Evolutionary conservation across 2,113 vertebrate genomes (phyloP).

Genomic region (Octodon degus): DNA sequence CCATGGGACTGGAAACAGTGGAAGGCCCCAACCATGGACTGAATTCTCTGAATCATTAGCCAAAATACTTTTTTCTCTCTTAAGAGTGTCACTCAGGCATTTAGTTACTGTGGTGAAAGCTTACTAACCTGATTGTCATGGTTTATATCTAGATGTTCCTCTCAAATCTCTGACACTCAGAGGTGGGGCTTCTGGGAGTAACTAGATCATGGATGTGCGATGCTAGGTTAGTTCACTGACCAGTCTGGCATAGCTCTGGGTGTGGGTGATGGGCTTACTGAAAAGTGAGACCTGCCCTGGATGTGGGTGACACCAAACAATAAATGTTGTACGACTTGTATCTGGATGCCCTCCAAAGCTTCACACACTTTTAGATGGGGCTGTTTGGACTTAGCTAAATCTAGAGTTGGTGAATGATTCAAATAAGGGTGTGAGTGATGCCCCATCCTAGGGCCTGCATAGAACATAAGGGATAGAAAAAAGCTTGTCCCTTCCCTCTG

Average conservation of each 20-base stretch:
- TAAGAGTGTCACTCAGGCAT: not conserved
- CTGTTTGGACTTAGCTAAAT: not conserved
- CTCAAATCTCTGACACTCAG: not conserved
- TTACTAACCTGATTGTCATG: not conserved
- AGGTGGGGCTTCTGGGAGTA: not conserved
- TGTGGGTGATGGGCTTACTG: not conserved
- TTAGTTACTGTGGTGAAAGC: not conserved
- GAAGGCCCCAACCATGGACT: not conserved
- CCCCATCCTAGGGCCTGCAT: not conserved
- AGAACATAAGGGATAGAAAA: not conserved
- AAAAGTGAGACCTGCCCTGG: not conserved
- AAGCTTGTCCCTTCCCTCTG: not conserved
- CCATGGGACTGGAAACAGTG: not conserved
- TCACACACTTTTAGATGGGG: not conserved
- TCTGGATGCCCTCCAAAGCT: not conserved
- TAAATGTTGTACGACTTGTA: not conserved
- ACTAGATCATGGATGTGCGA: not conserved
- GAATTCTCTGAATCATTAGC: not conserved
- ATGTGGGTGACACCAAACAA: not conserved
- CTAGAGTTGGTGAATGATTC: not conserved
- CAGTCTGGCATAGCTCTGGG: not conserved
- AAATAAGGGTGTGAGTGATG: not conserved
- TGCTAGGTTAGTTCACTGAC: not conserved
- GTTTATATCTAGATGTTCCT: not conserved
- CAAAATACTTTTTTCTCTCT: not conserved